Base-by-base conservation (phyloP, 2,113 vertebrate genomes). In the Trachemys scripta region DNA sequence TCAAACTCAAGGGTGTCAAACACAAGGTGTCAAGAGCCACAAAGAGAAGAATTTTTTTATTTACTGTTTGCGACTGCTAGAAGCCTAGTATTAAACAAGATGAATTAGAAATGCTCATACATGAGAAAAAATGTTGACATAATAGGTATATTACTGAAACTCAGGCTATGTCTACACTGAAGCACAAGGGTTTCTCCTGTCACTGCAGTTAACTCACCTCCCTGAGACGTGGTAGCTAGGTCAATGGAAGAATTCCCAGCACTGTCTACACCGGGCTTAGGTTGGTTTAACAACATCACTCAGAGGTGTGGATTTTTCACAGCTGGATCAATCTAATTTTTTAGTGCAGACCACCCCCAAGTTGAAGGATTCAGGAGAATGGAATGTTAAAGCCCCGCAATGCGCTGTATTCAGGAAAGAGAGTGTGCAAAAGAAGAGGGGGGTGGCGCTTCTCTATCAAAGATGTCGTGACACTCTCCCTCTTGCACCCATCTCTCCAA, bases 1-100 rank as follows among this genome's bases (percentile, higher is more conserved):
- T 50, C 25, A 59, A 29, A 59, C 57, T 24, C 31, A 49, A 8
- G 80, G 80, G 35, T 5, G 56, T 72, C 1, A 6, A 56, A 42
- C 14, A 22, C 8, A 49, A 87, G 78, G 78, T 25, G 25, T 50
- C 47, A 24, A 45, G 89, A 59, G 76, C 45, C 80, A 90, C 22
- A n/a, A 93, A n/a, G 31, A 49, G 7, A n/a, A 0, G 0, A 31
- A 0, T 0, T 6, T 69, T 29, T 3, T 87, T 75, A 82, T 13
- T 56, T 85, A 80, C 29, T 54, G 11, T 4, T 72, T 1, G 11
- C 35, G 17, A 42, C 10, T 27, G 50, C 50, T 51, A 93, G 82
- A 92, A 92, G 20, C 47, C 53, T 80, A 22, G 3, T 53, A 25
- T 57, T 76, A 57, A 95, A 93, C 7, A 51, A 17, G 50, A 51